Evolutionary conservation across 35 echinoderm and acorn worm species (phyloP).

Genomic region (Lytechinus pictus): DNA sequence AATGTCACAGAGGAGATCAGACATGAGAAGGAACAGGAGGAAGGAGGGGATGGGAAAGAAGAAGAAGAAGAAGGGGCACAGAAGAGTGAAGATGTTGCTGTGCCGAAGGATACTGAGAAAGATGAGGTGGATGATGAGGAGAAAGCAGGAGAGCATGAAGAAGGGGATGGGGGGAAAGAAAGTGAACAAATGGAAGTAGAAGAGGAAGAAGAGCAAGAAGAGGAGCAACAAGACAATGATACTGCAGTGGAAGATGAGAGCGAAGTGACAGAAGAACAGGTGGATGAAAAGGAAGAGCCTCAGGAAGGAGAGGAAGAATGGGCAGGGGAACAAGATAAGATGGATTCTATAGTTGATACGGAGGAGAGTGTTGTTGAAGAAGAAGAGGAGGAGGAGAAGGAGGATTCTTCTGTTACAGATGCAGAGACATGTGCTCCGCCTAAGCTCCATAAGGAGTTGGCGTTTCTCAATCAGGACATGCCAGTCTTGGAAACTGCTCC

Average conservation of each 20-base stretch:
- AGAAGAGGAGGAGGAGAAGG: slow-evolving; percentile 53
- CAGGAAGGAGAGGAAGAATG: slow-evolving; percentile 22
- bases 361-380: slow-evolving; percentile 50
- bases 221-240: background rate
- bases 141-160: slow-evolving; percentile 34
- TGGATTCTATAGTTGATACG: slow-evolving; percentile 45
- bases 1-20: slow-evolving; percentile 97
- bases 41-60: slow-evolving; percentile 63
- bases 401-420: slow-evolving; percentile 37
- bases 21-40: slow-evolving; percentile 70
- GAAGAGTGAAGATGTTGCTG: background rate
- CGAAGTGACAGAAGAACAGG: background rate
- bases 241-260: slow-evolving; percentile 49
- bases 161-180: slow-evolving; percentile 29
- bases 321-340: slow-evolving; percentile 24
- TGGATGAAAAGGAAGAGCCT: background rate
- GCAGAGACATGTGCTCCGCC: slow-evolving; percentile 67
- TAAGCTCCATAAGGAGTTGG: slow-evolving; percentile 76
- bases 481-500: slow-evolving; percentile 55
- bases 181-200: background rate
- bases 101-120: slow-evolving; percentile 43
- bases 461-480: slow-evolving; percentile 72
- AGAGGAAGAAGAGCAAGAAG: background rate
- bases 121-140: slow-evolving; percentile 35
- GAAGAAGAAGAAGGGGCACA: slow-evolving; percentile 28